Base-by-base conservation (phyloP, 1,140 invertebrate species). In the Pachyrhynchus sulphureomaculatus region DNA sequence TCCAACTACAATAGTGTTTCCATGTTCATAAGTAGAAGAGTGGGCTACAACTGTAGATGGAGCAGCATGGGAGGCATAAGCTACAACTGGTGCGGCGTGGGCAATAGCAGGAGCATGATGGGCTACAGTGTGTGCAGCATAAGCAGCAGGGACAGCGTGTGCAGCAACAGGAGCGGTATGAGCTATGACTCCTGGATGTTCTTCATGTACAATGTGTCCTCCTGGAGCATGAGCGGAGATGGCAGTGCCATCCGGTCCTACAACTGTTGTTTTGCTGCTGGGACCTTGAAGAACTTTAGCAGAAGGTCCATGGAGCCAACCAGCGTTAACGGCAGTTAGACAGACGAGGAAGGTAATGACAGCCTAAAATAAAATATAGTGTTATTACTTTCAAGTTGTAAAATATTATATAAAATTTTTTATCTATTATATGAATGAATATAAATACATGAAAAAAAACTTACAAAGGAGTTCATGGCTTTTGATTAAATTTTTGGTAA, bases 161-260 rank as follows among this genome's bases (percentile, higher is more conserved):
- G 36, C 52, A 4, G 42, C 36, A 34, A 45, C 42, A 17, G 37
- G 23, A 41, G 36, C 37, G n/a, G 13, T 17, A 32, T 55, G 52
- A 42, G 52, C 36, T 18, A 55, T 37, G 29, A 42, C 52, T 32
- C 45, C 63, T 15, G 55, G 13, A 17, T 42, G 37, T 23, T 55
- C 52, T n/a, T 68, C 61, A 13, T 65, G 39, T 8, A 70, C 47
- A 29, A 70, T 63, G 36, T 67, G 52, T 36, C 66, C 68, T 33
- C 68, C 68, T 8, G 57, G 66, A 20, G 54, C 57, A 15, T 47
- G 52, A 8, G 66, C 45, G 10, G 55, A 52, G 57, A 69, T 68
- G 9, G 52, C 37, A 33, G 65, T 69, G n/a, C 68, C 68, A 33
- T 69, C 68, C 2, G 68, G 68, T 8, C 68, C 68, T 10, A 68